A percentile compares a stretch with the other conserved stretches of the same genome.
These are phyloP conservation scores for Xylocampa areola DNA, from an alignment of 2,888 invertebrate genomes.

Conservation along the genomic window DNA sequence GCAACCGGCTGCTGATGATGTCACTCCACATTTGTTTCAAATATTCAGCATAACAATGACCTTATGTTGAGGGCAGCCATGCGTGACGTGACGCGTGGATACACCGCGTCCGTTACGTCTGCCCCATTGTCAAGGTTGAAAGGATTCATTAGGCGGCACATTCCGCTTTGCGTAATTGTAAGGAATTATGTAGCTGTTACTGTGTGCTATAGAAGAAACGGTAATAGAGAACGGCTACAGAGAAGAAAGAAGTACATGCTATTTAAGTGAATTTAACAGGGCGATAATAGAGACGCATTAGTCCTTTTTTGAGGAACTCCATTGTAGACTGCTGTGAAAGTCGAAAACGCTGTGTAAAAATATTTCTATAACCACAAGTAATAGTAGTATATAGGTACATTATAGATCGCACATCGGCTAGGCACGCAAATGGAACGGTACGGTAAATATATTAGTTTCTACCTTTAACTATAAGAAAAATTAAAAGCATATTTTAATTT, in stretches of 20 bases:
- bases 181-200: constrained; percentile 38
- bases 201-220: constrained; percentile 28
- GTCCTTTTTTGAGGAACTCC: not conserved
- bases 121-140: constrained; percentile 66
- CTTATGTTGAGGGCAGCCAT: constrained; percentile 57
- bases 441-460: no score
- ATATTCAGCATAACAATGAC: constrained; percentile 49
- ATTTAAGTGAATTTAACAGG: not conserved
- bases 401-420: no score
- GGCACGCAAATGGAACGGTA: no score
- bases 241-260: constrained; percentile 21
- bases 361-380: not conserved
- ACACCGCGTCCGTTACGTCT: constrained; percentile 61
- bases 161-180: constrained; percentile 39
- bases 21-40: constrained; percentile 23
- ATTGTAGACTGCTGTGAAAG: not conserved
- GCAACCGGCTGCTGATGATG: constrained; percentile 18
- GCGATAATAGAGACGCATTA: not conserved
- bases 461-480: no score
- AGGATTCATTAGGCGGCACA: constrained; percentile 54
- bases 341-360: not conserved
- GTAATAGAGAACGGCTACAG: no score
- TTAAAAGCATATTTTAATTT: no score
- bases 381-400: no score
- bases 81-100: constrained; percentile 56